A percentile compares a stretch with the other conserved stretches of the same genome.
Conservation (phyloP, 2,113 vertebrate species). For the Mixornis gularis region DNA sequence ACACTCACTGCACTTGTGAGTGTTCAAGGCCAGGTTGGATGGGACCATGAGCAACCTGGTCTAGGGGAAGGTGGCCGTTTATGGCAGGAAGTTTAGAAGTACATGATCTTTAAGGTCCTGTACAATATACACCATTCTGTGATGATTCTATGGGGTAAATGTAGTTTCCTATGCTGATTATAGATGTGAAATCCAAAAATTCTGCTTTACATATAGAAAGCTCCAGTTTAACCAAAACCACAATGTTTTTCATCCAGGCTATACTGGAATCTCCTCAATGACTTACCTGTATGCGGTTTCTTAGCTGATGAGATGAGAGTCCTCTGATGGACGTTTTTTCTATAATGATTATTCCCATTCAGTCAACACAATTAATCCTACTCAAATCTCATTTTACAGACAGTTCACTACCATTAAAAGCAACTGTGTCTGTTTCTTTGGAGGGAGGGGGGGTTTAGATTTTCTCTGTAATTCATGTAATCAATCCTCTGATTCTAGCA, state of each 20-base stretch:
- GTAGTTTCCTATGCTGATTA: background rate
- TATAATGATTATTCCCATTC: background rate
- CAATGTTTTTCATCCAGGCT: background rate
- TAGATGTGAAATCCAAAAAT: background rate
- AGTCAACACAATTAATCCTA: background rate
- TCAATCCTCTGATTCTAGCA: background rate
- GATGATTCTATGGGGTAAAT: background rate
- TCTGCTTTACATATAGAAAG: background rate
- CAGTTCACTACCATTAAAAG: background rate
- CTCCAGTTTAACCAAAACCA: background rate
- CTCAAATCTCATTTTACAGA: background rate
- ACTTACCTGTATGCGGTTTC: background rate
- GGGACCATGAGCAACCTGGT: background rate
- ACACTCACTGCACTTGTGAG: too few relatives aligned
- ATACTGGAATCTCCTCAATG: background rate
- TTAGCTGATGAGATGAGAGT: background rate
- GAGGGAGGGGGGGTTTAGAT: rapidly evolving
- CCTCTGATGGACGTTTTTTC: background rate
- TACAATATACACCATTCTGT: background rate
- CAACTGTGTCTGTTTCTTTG: background rate
- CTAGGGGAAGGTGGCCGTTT: background rate
- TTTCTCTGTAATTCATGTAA: background rate
- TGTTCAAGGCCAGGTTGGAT: background rate
- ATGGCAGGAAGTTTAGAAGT: background rate
- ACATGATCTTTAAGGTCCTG: background rate